Conservation (phyloP, 1,140 invertebrate species). For the Ylistrum balloti region DNA sequence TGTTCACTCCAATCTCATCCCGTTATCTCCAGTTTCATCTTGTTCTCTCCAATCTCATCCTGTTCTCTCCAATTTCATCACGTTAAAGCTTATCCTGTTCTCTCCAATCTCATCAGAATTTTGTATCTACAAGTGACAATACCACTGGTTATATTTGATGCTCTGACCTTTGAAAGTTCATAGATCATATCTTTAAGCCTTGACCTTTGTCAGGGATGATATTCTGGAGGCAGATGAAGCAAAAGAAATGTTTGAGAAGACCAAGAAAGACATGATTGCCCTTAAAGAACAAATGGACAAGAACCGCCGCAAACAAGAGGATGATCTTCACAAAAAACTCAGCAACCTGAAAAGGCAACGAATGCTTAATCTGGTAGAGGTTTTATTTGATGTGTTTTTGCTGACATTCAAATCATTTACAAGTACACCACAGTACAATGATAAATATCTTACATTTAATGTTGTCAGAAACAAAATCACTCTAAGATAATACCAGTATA, state of each 20-base stretch:
- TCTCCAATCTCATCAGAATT: neutral
- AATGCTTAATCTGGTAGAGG: constrained; percentile 58
- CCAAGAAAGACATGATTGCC: constrained; percentile 71
- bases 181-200: neutral
- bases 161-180: no score
- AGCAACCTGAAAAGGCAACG: constrained; percentile 69
- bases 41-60: no score
- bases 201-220: constrained; percentile 47
- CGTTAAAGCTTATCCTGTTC: no score
- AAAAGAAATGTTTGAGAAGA: constrained; percentile 69
- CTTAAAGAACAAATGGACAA: constrained; percentile 75
- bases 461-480: no score
- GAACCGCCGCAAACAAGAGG: constrained; percentile 71
- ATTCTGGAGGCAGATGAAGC: constrained; percentile 58
- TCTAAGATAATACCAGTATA: no score
- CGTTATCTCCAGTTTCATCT: no score
- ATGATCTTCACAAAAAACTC: constrained; percentile 75
- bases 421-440: no score
- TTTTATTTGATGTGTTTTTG: no score
- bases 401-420: no score
- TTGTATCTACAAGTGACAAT: neutral
- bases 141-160: neutral
- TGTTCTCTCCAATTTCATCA: no score
- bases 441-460: no score
- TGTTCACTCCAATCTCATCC: no score